These are phyloP conservation scores for Anadara kagoshimensis DNA, from an alignment of 1,140 invertebrate species.

Conservation along the genomic window DNA sequence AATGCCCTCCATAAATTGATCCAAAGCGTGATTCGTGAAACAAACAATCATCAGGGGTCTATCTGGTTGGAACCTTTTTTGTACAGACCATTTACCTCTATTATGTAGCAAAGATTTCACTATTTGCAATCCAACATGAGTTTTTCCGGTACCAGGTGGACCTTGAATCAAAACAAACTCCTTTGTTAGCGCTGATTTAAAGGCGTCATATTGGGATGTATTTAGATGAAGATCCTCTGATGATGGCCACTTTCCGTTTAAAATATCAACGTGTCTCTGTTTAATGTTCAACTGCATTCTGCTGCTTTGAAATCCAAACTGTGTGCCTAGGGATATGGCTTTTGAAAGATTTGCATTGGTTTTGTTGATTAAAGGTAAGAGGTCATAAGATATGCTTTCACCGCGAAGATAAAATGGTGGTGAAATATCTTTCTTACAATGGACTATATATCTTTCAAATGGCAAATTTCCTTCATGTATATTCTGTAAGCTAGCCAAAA, in stretches of 20 bases:
- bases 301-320: too few relatives aligned
- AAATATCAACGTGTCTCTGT: neutral
- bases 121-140: constrained; percentile 71
- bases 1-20: constrained; percentile 87
- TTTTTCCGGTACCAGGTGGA: constrained; percentile 72
- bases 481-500: constrained; percentile 68
- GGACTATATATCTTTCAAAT: constrained; percentile 62
- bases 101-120: constrained; percentile 70
- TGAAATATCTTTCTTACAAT: constrained; percentile 42
- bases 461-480: constrained; percentile 65
- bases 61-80: neutral
- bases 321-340: too few relatives aligned
- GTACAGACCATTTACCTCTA: neutral
- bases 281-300: too few relatives aligned
- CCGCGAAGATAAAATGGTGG: constrained; percentile 45
- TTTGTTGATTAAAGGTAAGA: too few relatives aligned
- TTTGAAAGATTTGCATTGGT: too few relatives aligned
- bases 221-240: constrained; percentile 64
- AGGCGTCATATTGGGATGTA: constrained; percentile 73
- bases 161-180: constrained; percentile 83
- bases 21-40: constrained; percentile 91
- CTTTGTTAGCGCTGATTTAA: constrained; percentile 72
- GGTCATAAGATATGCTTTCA: too few relatives aligned
- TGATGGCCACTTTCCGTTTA: constrained; percentile 52
- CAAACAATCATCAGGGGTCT: constrained; percentile 86